Base-by-base conservation (phyloP, 2,797 vertebrate genomes). In the Artibeus jamaicensis region DNA sequence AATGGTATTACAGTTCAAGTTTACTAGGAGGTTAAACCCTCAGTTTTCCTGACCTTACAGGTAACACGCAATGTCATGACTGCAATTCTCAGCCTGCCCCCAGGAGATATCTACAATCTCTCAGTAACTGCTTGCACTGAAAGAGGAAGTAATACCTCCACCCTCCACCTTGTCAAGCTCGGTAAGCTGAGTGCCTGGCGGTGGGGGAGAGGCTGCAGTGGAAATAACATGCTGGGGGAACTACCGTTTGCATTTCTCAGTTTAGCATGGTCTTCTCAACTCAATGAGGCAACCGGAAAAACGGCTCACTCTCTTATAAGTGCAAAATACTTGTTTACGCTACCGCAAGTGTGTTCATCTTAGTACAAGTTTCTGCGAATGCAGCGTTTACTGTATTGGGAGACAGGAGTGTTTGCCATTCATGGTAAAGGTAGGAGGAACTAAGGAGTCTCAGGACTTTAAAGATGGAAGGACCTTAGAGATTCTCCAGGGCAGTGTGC, bases 51-150 rank as follows among this genome's bases (percentile, higher is more conserved):
- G 24, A 7, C 89, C 81, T 89, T 94, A 48, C 97, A 99, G 99
- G 99, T 99, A 68, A 99, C 99, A 0, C 99, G 99, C 65, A 99
- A 98, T 21, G 98, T 98, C 97, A 99, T 99, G 99, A 99, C 98
- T 12, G 99, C 99, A 1, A 98, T 98, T 89, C 98, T 99, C 88
- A 99, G 98, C 11, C 97, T 99, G 86, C 99, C 99, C 62, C 99
- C 99, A 0, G 99, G 99, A 24, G 99, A 99, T 98, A 99, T 99
- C 96, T 99, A 99, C 98, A 99, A 99, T 97, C 98, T 99, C 86
- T 99, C 99, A 0, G 99, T 99, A 93, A 99, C 99, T 0, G 99
- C 99, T 55, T 99, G 99, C 90, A 99, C 99, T 0, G 99, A 99
- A 62, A 98, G 99, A 85, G 99, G 99, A 98, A 98, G 99, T 83